phyloP scores from a whole-genome alignment of 2,113 vertebrate species.

The Ceyx melanurus region DNA sequence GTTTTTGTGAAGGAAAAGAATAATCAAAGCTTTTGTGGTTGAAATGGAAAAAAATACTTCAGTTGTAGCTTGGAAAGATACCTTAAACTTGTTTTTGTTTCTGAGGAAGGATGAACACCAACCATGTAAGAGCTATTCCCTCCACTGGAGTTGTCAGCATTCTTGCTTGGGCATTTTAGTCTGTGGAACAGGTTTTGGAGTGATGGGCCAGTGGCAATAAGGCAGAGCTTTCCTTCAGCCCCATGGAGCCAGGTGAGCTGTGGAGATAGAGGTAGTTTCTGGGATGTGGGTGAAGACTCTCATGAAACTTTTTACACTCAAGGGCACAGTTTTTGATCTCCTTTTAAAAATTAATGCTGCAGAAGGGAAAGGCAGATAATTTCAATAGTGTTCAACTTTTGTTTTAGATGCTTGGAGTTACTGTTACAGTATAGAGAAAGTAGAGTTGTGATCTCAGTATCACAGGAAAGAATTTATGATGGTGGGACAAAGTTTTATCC shows the following conservation, averaged over 20 bases:
- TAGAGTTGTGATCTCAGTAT: neutral
- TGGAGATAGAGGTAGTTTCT: neutral
- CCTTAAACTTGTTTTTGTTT: neutral
- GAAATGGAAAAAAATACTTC: neutral
- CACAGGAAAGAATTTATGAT: neutral
- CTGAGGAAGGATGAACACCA: neutral
- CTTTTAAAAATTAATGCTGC: neutral
- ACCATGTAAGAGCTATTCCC: fast-evolving
- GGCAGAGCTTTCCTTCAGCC: neutral
- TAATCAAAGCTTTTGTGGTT: neutral
- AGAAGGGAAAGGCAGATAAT: neutral
- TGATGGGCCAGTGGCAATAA: neutral
- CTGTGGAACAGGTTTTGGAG: neutral
- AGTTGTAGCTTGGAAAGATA: neutral
- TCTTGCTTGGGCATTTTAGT: neutral
- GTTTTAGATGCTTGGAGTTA: neutral
- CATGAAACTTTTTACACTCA: neutral
- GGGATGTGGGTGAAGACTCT: neutral
- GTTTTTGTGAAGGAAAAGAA: neutral
- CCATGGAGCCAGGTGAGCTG: neutral
- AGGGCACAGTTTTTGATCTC: neutral
- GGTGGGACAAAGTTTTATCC: neutral
- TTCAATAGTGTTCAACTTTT: neutral
- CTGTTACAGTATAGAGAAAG: neutral
- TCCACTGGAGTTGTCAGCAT: neutral